Percentiles rank a stretch among this genome's conserved stretches.
Conservation (phyloP, 2,113 vertebrate species). For the Thomomys bottae region DNA sequence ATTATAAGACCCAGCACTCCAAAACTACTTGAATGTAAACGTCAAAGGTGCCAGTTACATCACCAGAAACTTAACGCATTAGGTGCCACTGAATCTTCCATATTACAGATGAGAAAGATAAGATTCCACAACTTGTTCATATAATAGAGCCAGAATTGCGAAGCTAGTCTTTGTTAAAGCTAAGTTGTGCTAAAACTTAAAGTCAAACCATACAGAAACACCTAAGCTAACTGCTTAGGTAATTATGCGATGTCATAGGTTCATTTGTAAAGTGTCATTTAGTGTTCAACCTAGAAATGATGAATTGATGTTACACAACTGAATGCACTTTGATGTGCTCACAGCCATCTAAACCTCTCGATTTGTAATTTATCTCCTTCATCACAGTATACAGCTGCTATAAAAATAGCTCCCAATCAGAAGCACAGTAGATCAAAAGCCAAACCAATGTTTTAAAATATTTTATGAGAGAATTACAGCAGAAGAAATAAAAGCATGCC, state of each 20-base stretch:
- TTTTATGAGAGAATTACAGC: conserved; percentile 43
- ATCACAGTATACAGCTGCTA: neutral
- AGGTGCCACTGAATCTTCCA: neutral
- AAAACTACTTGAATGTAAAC: conserved; percentile 22
- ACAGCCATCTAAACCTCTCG: neutral
- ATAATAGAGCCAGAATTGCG: neutral
- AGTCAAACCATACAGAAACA: neutral
- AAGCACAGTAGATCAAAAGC: conserved; percentile 41
- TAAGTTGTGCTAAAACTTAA: neutral
- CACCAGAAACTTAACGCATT: neutral
- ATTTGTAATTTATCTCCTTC: neutral
- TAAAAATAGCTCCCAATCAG: conserved; percentile 32
- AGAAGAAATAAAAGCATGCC: conserved; percentile 6
- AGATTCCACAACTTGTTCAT: neutral
- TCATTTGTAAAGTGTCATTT: neutral
- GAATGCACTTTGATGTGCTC: neutral
- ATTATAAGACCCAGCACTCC: neutral
- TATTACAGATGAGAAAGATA: neutral
- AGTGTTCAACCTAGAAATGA: neutral
- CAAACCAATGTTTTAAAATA: conserved; percentile 41
- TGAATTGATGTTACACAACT: neutral
- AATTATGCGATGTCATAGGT: neutral
- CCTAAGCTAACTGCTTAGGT: neutral
- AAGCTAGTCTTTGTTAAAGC: neutral
- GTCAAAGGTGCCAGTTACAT: neutral